Base-by-base conservation (phyloP, 2,113 vertebrate species). In the Labeo catla region DNA sequence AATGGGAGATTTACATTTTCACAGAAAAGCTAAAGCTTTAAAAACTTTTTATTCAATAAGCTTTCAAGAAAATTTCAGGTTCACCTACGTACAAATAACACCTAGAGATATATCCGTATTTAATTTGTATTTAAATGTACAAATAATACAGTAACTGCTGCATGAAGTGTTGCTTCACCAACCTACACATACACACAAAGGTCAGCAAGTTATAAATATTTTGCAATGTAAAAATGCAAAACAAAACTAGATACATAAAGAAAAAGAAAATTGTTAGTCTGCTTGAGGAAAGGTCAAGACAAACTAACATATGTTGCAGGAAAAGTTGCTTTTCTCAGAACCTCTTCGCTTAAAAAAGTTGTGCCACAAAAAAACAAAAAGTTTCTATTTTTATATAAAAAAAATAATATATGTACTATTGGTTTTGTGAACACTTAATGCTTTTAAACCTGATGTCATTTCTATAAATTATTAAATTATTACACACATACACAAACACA, bases 121-220 rank as follows among this genome's bases (percentile, higher is more conserved):
- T 8, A 59, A 57, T 19, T 19, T 57, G 54, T 7, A 9, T 57
- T 54, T 54, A 57, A 57, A 21, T 39, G 50, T 6, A 10, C 49
- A 57, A 79, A 79, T 39, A 78, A 61, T 19, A 8, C 19, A 43
- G 54, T 23, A 80, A 61, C 57, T 78, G 34, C 52, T 21, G 28
- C 8, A 21, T 57, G 34, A 78, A 78, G 11, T 19, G 8, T 52
- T 28, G 23, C n/a, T 52, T 76, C 49, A 16, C 52, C 50, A 10
- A 28, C 76, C 76, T 36, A 80, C 77, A 23, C 77, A 23, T 5
- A 23, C 2, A 23, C 57, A 80, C 39, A 45, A 78, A 78, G 54
- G 54, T 23, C 77, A 61, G 77, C 11, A 45, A 80, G 36, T 23
- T 43, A 59, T 21, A 79, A 79, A 74, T n/a, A 74, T 23, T 47